Base-by-base conservation (phyloP, 2,888 invertebrate genomes). In the Asteroscopus sphinx region DNA sequence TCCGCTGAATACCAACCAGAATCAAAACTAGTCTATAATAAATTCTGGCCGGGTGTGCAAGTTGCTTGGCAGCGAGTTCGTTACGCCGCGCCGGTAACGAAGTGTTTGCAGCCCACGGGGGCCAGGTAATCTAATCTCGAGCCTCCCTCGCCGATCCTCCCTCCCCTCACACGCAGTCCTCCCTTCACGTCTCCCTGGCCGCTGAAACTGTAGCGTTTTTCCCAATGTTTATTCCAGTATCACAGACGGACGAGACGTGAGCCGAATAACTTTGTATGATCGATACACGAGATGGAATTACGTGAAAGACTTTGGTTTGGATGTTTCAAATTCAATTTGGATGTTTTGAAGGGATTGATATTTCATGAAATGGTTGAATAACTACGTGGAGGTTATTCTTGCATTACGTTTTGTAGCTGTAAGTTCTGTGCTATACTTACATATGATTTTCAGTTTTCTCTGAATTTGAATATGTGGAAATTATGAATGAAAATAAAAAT, bases 21-120 rank as follows among this genome's bases (percentile, higher is more conserved):
- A 66, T 60, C 41, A 52, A 59, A 66, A 49, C 66, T 58, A 69
- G 69, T 52, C 21, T 57, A 49, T 69, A 72, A 65, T 67, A 67
- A 72, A 75, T 67, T 67, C 62, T 47, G 36, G 52, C 26, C 45
- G 60, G 62, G 62, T 56, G 69, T 42, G 65, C 57, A 69, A 65
- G 55, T 62, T 60, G 37, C 59, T 62, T 47, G 54, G 52, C 55
- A 60, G 37, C 64, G 76, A 82, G 82, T 88, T 90, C 85, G 86
- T 88, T 87, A 88, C 85, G 56, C 51, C 63, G 60, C 46, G 67
- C 71, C 77, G 68, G 86, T 92, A 92, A 92, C 90, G 90, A 92
- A 91, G 89, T 92, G 93, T 92, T 93, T 93, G 90, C 88, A 83
- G 81, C 88, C 85, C 85, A 83, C 83, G 87, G 90, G 88, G 88